Base-by-base conservation (phyloP, 2,797 vertebrate genomes). In the Chrosomus eos region DNA sequence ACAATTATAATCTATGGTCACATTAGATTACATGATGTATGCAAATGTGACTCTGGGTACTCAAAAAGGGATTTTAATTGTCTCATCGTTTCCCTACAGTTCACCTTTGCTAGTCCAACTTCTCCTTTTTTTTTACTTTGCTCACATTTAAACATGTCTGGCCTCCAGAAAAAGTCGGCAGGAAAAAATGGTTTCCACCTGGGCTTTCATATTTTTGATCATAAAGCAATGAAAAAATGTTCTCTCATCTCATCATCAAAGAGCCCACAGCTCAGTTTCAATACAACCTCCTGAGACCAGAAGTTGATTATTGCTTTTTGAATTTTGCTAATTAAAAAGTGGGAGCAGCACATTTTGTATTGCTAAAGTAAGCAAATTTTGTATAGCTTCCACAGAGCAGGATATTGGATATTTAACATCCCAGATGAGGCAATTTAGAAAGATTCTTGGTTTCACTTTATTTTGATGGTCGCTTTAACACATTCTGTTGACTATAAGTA, bases 161-260 rank as follows among this genome's bases (percentile, higher is more conserved):
- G 62, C 53, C 73, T 19, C 43, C 10, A 53, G 76, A 67, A 64
- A 79, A 83, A 55, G 62, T 36, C 2, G 5, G 14, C 45, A 48
- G 14, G 45, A 16, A 33, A 72, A 64, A 72, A 36, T 7, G 2
- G 23, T 80, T 87, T 80, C 72, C 86, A 79, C 79, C 79, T 72
- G 71, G 82, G 64, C 21, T 66, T 84, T 81, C 7, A 18, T 64
- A 82, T 84, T 82, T 67, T 67, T 81, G 40, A 77, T 68, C 60
- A 43, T 58, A 81, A 62, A 83, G 87, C 86, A 87, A 83, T 85
- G 64, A 80, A 85, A 31, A 89, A 84, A 87, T 86, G 78, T 62
- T 87, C 68, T 78, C 75, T 87, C 73, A 73, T 88, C 77, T 83
- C 48, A 80, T 90, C 82, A 85, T 74, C 58, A 83, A 81, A 68